Evolutionary conservation across 1,140 invertebrate species (phyloP).

Genomic region (Drosophila subpulchrella): DNA sequence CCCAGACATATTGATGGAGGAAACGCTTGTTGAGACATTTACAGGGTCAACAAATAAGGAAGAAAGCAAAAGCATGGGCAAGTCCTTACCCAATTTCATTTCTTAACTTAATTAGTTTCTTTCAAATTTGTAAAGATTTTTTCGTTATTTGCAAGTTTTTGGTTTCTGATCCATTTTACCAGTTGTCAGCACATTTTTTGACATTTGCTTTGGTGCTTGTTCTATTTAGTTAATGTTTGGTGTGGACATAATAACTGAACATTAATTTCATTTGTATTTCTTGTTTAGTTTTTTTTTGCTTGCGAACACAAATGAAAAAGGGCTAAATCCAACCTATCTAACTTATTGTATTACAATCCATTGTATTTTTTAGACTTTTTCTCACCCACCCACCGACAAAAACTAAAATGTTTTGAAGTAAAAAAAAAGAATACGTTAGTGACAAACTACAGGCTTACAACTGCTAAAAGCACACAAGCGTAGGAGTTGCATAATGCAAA

Average conservation of each 20-base stretch:
- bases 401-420: conserved; percentile 46
- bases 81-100: conserved; percentile 43
- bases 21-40: conserved; percentile 33
- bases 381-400: too few species aligned
- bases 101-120: conserved; percentile 5
- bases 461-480: conserved; percentile 78
- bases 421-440: conserved; percentile 62
- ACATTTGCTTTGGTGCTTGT: conserved; percentile 1
- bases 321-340: conserved; percentile 70
- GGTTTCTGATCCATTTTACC: background rate
- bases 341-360: conserved; percentile 62
- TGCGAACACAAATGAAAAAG: conserved; percentile 59
- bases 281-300: conserved; percentile 68
- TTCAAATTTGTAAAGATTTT: conserved; percentile 22
- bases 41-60: too few species aligned
- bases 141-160: background rate
- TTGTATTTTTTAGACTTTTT: too few species aligned
- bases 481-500: conserved; percentile 80
- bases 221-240: conserved; percentile 3
- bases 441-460: conserved; percentile 71
- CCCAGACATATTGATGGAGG: conserved; percentile 70
- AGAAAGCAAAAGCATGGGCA: too few species aligned
- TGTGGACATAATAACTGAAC: conserved; percentile 12
- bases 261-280: conserved; percentile 56
- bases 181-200: conserved; percentile 10